Percentiles rank a stretch among this genome's conserved stretches.
Evolutionary conservation across 2,797 vertebrate genomes (phyloP).

Genomic region (Pagetopsis macropterus): DNA sequence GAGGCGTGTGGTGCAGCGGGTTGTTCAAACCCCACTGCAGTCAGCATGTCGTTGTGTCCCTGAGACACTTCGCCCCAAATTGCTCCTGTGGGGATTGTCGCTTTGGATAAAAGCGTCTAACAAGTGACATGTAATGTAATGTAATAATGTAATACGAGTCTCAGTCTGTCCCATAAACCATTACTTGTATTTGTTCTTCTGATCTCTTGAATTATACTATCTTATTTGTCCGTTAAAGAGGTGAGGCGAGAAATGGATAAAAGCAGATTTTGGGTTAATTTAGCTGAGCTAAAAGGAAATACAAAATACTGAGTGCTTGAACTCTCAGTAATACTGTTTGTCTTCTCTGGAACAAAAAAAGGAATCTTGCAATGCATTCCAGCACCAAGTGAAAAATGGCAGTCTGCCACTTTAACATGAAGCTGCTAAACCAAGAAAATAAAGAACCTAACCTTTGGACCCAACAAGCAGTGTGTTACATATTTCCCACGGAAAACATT

Average conservation of each 20-base stretch:
- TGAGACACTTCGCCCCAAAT: too few relatives aligned
- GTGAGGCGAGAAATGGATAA: conserved; percentile 45
- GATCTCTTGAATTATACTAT: conserved; percentile 51
- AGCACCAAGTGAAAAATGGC: conserved; percentile 35
- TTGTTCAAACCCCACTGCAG: too few relatives aligned
- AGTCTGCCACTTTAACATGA: conserved; percentile 35
- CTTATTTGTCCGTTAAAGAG: conserved; percentile 55
- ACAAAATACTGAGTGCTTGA: conserved; percentile 36
- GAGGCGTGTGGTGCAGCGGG: too few relatives aligned
- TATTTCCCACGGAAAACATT: conserved; percentile 28
- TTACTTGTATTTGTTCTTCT: conserved; percentile 49
- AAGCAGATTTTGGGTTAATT: conserved; percentile 50
- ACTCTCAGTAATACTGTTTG: conserved; percentile 36
- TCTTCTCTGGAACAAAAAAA: conserved; percentile 34
- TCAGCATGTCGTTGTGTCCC: too few relatives aligned
- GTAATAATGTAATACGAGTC: background rate
- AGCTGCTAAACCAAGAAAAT: conserved; percentile 10
- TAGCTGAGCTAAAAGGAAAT: conserved; percentile 38
- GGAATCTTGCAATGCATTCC: conserved; percentile 8
- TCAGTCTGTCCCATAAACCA: conserved; percentile 30
- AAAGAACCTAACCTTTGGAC: conserved; percentile 29
- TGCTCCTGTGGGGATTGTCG: too few relatives aligned
- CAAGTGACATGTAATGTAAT: too few relatives aligned
- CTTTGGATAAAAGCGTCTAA: too few relatives aligned
- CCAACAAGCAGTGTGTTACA: conserved; percentile 67